phyloP scores from a whole-genome alignment of 2,113 vertebrate species.

The Pelobates fuscus region DNA sequence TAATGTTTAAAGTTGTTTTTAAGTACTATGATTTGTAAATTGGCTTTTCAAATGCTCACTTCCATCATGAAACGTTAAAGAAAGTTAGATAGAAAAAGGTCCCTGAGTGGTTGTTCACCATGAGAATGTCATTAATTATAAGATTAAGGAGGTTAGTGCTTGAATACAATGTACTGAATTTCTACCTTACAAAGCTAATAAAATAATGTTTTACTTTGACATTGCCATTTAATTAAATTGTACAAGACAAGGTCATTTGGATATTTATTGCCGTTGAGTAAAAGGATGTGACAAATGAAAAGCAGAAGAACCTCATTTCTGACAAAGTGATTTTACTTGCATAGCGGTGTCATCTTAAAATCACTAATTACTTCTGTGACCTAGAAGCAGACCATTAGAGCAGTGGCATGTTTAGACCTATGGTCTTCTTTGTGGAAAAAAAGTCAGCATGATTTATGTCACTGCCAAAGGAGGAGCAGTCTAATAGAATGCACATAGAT shows the following conservation, averaged over 20 bases:
- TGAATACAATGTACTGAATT: conserved; percentile 38
- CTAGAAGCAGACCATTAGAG: conserved; percentile 36
- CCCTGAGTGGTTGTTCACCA: conserved; percentile 41
- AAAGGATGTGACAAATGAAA: conserved; percentile 48
- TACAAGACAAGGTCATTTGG: conserved; percentile 45
- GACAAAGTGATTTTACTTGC: conserved; percentile 47
- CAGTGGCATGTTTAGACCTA: conserved; percentile 29
- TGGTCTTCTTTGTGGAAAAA: conserved; percentile 33
- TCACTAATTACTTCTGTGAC: conserved; percentile 45
- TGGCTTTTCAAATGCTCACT: conserved; percentile 23
- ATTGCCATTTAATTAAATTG: conserved; percentile 48
- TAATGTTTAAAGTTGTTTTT: not conserved
- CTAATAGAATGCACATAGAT: conserved; percentile 27
- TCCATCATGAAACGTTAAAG: conserved; percentile 25
- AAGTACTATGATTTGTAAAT: conserved; percentile 11
- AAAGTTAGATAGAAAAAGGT: conserved; percentile 40
- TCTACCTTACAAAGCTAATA: conserved; percentile 44
- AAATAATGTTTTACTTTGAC: conserved; percentile 50
- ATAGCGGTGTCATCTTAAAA: conserved; percentile 29
- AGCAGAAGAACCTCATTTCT: conserved; percentile 46
- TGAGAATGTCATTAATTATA: conserved; percentile 48
- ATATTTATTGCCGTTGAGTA: conserved; percentile 47
- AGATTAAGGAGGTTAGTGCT: conserved; percentile 45
- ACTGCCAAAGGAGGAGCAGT: conserved; percentile 21
- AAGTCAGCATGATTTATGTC: conserved; percentile 37